Percentiles rank a stretch among this genome's conserved stretches.
Conservation (phyloP, 2,113 vertebrate genomes). For the Ailurus styani region DNA sequence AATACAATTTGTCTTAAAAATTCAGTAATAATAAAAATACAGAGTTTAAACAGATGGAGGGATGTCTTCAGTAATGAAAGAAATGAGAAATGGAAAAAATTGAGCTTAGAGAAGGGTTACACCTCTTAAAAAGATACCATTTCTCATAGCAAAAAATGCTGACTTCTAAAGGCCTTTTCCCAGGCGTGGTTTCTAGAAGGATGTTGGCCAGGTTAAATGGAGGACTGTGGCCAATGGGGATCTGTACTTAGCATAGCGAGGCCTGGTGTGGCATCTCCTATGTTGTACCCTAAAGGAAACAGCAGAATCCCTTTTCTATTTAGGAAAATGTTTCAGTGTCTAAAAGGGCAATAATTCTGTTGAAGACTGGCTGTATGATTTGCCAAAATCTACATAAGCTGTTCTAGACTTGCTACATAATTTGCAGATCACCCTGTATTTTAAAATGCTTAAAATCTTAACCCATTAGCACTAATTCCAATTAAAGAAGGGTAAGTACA, state of each 20-base stretch:
- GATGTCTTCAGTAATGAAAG: background rate
- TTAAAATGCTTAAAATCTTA: background rate
- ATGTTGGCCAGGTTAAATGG: background rate
- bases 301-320: background rate
- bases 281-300: no score
- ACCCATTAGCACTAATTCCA: background rate
- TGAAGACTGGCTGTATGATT: background rate
- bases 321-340: background rate
- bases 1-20: background rate
- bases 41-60: background rate
- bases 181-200: background rate
- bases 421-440: background rate
- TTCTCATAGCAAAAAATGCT: constrained; percentile 12
- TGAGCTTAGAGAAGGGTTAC: background rate
- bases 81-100: background rate
- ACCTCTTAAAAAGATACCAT: background rate
- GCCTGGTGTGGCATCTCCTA: background rate
- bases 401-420: background rate
- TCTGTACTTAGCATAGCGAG: background rate
- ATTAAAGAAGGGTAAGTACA: background rate
- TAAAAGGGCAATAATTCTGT: background rate
- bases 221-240: background rate
- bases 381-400: background rate
- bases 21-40: background rate
- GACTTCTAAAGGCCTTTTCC: constrained; percentile 9